Conservation (phyloP, 2,113 vertebrate genomes). For the Calidris pugnax region DNA sequence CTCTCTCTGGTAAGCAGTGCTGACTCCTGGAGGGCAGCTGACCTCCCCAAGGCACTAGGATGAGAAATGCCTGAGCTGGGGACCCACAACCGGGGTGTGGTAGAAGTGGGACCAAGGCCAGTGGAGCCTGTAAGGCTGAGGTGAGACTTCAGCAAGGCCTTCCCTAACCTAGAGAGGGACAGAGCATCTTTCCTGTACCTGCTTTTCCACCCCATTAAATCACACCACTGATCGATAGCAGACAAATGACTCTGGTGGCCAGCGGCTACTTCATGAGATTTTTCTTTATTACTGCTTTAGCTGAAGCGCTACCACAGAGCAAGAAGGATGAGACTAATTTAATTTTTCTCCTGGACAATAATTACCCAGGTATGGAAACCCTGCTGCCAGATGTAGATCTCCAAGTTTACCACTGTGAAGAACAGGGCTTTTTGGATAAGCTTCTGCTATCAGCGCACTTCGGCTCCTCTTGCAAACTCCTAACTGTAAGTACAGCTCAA, state of each 20-base stretch:
- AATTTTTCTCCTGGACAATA: not conserved
- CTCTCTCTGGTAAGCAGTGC: fast-evolving
- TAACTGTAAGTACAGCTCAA: not conserved
- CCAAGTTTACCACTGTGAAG: not conserved
- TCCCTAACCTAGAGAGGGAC: not conserved
- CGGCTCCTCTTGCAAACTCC: not conserved
- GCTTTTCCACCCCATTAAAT: slow-evolving; percentile 31
- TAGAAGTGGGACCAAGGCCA: not conserved
- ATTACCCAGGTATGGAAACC: not conserved
- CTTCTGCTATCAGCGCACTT: not conserved
- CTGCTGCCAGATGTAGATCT: not conserved
- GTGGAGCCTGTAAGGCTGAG: fast-evolving
- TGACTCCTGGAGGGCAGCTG: fast-evolving
- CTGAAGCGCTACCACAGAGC: not conserved
- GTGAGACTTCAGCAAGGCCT: not conserved
- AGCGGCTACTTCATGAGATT: slow-evolving; percentile 8
- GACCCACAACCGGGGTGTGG: not conserved
- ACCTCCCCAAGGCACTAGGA: not conserved
- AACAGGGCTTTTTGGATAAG: not conserved
- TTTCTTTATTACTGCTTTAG: slow-evolving; percentile 41
- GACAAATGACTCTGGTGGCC: not conserved
- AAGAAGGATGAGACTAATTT: slow-evolving; percentile 2
- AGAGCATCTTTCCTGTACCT: not conserved
- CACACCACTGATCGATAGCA: not conserved
- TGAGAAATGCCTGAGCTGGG: not conserved